Conservation (phyloP, 2,113 vertebrate species). For the Philantomba maxwellii region DNA sequence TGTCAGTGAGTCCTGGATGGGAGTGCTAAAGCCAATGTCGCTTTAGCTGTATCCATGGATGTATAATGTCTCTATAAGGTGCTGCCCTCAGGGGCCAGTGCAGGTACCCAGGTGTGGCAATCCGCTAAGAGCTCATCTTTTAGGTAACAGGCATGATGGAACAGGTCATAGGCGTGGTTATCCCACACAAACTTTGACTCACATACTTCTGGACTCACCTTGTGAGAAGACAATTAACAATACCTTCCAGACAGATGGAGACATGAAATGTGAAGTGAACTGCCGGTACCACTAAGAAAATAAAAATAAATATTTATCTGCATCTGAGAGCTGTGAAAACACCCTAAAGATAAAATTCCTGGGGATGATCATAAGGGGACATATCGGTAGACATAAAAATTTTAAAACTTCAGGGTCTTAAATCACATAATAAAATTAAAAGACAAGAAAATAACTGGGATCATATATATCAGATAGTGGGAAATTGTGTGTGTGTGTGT, state of each 20-base stretch:
- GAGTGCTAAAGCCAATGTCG: not conserved
- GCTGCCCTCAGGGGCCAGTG: not conserved
- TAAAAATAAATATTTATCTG: not conserved
- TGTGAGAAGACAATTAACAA: not conserved
- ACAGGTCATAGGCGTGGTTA: not conserved
- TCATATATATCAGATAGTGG: not conserved
- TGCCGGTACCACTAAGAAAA: not conserved
- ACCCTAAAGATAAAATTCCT: not conserved
- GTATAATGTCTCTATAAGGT: not conserved
- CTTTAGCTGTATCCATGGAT: not conserved
- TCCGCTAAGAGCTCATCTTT: not conserved
- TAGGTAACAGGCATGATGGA: not conserved
- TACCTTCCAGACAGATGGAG: not conserved
- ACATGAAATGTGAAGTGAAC: not conserved
- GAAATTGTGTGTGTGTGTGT: rapidly evolving
- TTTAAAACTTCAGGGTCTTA: not conserved
- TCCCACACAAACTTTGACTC: not conserved
- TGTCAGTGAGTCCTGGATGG: not conserved
- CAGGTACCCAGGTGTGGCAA: not conserved
- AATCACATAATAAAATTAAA: not conserved
- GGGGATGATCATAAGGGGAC: not conserved
- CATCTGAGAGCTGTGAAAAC: not conserved
- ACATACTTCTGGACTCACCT: not conserved
- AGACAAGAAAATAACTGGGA: not conserved
- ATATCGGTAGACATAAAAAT: not conserved